A percentile compares a stretch with the other conserved stretches of the same genome.
Conservation (phyloP, 2,797 vertebrate genomes). For the Urophycis tenuis region DNA sequence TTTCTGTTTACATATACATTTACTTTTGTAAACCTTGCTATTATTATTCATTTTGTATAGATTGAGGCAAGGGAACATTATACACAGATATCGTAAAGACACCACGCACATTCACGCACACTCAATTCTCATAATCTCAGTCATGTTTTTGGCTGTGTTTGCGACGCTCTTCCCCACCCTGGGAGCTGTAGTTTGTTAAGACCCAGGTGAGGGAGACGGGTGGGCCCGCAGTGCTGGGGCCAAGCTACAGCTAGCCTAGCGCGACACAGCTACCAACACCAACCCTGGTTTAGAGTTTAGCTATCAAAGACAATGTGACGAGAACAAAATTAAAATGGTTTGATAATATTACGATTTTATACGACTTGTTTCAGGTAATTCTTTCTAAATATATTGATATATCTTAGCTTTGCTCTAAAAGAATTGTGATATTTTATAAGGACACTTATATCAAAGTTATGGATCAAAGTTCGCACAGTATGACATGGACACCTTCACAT, state of each 20-base stretch:
- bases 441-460: conserved; percentile 69
- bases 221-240: neutral
- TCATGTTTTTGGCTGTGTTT: conserved; percentile 1
- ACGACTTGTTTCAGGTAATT: conserved; percentile 80
- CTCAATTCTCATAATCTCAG: neutral
- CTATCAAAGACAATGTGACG: conserved; percentile 64
- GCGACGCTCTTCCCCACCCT: neutral
- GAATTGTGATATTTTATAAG: conserved; percentile 90
- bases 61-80: neutral
- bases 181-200: neutral
- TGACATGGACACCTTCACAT: conserved; percentile 68
- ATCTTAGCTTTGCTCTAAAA: conserved; percentile 86
- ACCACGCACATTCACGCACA: neutral
- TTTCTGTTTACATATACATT: neutral
- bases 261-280: neutral
- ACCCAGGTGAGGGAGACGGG: neutral
- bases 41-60: neutral
- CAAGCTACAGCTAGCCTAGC: neutral
- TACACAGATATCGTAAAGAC: neutral
- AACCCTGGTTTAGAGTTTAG: conserved; percentile 56
- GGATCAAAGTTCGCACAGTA: conserved; percentile 72
- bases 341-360: conserved; percentile 79
- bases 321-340: conserved; percentile 68
- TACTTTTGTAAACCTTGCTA: conserved; percentile 1
- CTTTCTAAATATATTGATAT: conserved; percentile 82